Base-by-base conservation (phyloP, 2,113 vertebrate genomes). In the Lepus europaeus region DNA sequence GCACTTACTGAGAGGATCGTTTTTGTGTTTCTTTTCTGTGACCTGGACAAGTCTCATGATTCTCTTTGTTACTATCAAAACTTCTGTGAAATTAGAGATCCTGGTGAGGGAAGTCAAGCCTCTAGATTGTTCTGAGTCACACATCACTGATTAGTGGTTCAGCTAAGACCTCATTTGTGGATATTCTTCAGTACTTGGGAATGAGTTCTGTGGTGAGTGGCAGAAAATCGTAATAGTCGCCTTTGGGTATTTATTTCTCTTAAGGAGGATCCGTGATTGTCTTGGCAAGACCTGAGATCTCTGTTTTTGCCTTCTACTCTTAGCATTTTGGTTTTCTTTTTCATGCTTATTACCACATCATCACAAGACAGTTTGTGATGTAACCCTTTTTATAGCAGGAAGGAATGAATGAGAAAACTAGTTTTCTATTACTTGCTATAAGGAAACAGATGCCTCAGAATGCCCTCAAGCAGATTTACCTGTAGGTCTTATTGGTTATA, bases 121-220 rank as follows among this genome's bases (percentile, higher is more conserved):
- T 36, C 49, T 13, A 6, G 56, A 39, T 0, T 9, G 2, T 83
- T 53, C 64, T 23, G 22, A 12, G 61, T 59, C 45, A 45, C 39
- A 61, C 0, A 0, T 29, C 39, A 22, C 36, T 3, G 10, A 36
- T 23, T 4, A 22, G 49, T 2, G 36, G 23, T 11, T 63, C 70
- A n/a, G 45, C 56, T 22, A 14, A 9, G 49, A 3, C 59, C 27
- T 89, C 2, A 0, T 4, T 56, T 64, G 45, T 20, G 23, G 39
- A 3, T n/a, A 12, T 23, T 45, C 7, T 4, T 27, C 2, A 1
- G 1, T 33, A 17, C 17, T 20, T 86, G n/a, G 59, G 33, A 83
- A 5, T 33, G 33, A 80, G 59, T 53, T 70, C 22, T 3, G n/a
- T 22, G 77, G n/a, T n/a, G 59, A 39, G 63, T 61, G n/a, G 51